Evolutionary conservation across 2,797 vertebrate genomes (phyloP).

Genomic region (Silurus aristotelis): DNA sequence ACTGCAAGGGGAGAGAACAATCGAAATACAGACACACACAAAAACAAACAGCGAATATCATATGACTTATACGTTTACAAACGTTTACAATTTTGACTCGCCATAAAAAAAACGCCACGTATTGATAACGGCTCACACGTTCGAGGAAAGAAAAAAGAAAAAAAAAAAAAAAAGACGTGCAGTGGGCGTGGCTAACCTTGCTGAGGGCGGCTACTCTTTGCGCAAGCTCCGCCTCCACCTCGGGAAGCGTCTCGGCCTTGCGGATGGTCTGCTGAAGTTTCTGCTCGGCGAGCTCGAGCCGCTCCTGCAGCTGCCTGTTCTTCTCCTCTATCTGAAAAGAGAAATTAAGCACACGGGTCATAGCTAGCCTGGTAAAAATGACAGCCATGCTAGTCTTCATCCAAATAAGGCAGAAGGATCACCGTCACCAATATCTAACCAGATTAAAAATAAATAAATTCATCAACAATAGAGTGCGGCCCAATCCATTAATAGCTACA

Average conservation of each 20-base stretch:
- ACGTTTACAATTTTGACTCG: not conserved
- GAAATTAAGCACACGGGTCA: conserved; percentile 19
- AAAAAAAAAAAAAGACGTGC: not conserved
- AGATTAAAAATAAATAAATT: not conserved
- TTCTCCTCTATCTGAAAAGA: conserved; percentile 86
- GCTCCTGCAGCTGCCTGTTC: conserved; percentile 90
- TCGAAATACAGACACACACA: not conserved
- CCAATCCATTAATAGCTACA: not conserved
- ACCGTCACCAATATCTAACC: not conserved
- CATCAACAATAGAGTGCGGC: too few species aligned
- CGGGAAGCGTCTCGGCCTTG: conserved; percentile 91
- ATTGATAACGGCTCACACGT: not conserved
- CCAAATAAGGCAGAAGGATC: too few species aligned
- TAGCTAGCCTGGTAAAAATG: not conserved
- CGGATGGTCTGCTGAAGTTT: conserved; percentile 95
- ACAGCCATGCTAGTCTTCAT: too few species aligned
- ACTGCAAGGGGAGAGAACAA: conserved; percentile 14
- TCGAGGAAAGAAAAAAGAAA: not conserved
- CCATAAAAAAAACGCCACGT: too few species aligned
- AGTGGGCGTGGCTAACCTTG: conserved; percentile 75
- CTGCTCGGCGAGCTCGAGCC: conserved; percentile 92
- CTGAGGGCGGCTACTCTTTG: conserved; percentile 93
- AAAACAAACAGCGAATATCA: not conserved
- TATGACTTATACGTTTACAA: not conserved
- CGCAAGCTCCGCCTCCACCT: conserved; percentile 94